These are phyloP conservation scores for Halcyon smyrnensis DNA, from an alignment of 2,797 vertebrate species.

Conservation along the genomic window DNA sequence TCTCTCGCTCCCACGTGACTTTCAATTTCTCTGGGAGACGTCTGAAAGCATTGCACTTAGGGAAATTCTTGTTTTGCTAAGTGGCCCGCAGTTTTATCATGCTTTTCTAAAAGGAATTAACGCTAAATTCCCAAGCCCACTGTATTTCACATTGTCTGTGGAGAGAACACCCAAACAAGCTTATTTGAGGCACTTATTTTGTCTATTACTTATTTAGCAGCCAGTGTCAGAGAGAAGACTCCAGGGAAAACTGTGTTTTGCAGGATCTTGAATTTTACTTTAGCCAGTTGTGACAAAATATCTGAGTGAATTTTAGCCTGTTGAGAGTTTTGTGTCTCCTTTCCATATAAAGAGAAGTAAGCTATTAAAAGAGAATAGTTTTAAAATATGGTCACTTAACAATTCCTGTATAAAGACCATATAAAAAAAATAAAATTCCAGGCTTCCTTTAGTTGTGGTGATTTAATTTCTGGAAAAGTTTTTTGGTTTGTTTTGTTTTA, in stretches of 20 bases:
- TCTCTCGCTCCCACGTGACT: not conserved
- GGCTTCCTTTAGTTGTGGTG: not conserved
- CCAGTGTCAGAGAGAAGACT: constrained; percentile 18
- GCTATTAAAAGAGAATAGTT: not conserved
- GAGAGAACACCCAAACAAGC: not conserved
- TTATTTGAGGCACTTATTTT: constrained; percentile 46
- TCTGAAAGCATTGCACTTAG: not conserved
- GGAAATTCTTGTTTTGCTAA: not conserved
- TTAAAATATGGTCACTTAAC: not conserved
- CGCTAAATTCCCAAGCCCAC: constrained; percentile 28
- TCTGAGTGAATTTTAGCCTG: not conserved
- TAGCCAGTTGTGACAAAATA: constrained; percentile 21
- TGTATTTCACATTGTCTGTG: constrained; percentile 22
- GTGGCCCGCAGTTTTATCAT: not conserved
- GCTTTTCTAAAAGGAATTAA: constrained; percentile 47
- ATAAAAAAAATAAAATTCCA: not conserved
- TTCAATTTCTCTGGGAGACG: not conserved
- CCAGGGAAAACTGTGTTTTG: not conserved
- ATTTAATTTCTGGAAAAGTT: not conserved
- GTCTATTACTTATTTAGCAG: constrained; percentile 29
- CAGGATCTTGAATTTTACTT: constrained; percentile 22
- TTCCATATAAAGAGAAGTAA: not conserved
- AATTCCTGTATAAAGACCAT: not conserved
- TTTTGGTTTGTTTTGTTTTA: not conserved
- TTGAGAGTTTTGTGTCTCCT: not conserved